Conservation (phyloP, 2,888 invertebrate species). For the Drosophila atroscutellata region DNA sequence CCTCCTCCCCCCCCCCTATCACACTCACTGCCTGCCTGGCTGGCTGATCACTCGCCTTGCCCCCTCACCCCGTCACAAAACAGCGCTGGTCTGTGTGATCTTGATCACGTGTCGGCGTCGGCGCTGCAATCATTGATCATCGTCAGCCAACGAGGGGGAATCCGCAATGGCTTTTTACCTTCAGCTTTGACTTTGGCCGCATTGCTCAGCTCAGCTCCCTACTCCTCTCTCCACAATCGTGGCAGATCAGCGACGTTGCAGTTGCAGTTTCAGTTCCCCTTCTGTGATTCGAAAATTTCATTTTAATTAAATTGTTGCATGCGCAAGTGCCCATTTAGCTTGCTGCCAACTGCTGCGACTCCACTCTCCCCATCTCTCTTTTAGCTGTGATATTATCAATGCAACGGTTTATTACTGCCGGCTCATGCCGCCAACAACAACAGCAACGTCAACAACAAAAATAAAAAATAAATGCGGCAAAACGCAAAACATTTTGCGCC, state of each 20-base stretch:
- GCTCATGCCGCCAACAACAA: constrained; percentile 22
- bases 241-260: constrained; percentile 37
- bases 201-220: constrained; percentile 25
- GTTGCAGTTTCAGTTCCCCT: constrained; percentile 46
- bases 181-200: constrained; percentile 57
- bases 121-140: constrained; percentile 76
- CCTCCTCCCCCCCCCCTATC: background rate
- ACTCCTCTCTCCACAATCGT: constrained; percentile 20
- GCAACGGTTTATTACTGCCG: constrained; percentile 72
- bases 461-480: constrained; percentile 7
- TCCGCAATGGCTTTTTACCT: constrained; percentile 48
- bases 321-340: constrained; percentile 70
- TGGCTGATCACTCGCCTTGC: background rate
- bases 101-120: constrained; percentile 61
- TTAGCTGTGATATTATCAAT: constrained; percentile 59
- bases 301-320: constrained; percentile 81
- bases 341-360: constrained; percentile 7
- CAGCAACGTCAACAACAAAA: background rate
- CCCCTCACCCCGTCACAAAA: background rate
- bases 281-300: constrained; percentile 76
- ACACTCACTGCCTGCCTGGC: background rate
- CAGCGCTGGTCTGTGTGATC: constrained; percentile 41
- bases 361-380: constrained; percentile 2
- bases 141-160: constrained; percentile 58
- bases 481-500: constrained; percentile 67